These are phyloP conservation scores for Zaprionus bogoriensis DNA, from an alignment of 2,888 invertebrate genomes.

Conservation along the genomic window DNA sequence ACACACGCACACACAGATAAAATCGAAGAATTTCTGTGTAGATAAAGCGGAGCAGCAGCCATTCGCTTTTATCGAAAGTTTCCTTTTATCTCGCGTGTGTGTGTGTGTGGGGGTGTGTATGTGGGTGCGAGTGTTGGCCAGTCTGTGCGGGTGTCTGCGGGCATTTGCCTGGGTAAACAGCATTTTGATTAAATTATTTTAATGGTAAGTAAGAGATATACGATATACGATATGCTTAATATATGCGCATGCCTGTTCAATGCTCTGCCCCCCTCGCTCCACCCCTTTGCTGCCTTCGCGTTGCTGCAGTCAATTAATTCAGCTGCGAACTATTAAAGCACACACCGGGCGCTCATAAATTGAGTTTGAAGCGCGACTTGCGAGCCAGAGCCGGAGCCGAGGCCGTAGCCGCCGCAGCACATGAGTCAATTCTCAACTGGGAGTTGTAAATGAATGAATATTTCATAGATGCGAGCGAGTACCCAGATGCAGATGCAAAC, in stretches of 20 bases:
- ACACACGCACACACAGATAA: conserved; percentile 19
- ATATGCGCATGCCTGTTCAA: conserved; percentile 47
- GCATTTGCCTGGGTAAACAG: conserved; percentile 60
- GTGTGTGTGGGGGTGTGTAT: background rate
- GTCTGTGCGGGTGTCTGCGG: conserved; percentile 12
- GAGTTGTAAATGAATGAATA: conserved; percentile 76
- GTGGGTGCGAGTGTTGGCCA: background rate
- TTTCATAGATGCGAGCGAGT: conserved; percentile 67
- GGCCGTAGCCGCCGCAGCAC: conserved; percentile 34
- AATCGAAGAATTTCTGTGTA: conserved; percentile 40
- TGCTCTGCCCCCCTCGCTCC: background rate
- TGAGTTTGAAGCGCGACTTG: conserved; percentile 66
- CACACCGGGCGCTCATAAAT: conserved; percentile 78
- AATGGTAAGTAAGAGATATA: conserved; percentile 70
- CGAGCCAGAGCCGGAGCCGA: conserved; percentile 13
- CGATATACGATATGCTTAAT: no score
- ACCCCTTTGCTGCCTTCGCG: background rate
- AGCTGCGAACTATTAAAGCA: conserved; percentile 77
- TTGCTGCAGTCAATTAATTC: conserved; percentile 75
- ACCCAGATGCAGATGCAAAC: conserved; percentile 44
- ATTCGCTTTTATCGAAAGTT: conserved; percentile 60
- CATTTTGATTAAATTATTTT: conserved; percentile 77
- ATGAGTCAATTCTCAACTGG: conserved; percentile 71
- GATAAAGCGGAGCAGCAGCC: conserved; percentile 44
- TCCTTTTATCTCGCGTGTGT: conserved; percentile 33